Percentiles rank a stretch among this genome's conserved stretches.
Conservation (phyloP, 2,888 invertebrate species). For the Mycalesis mineus region DNA sequence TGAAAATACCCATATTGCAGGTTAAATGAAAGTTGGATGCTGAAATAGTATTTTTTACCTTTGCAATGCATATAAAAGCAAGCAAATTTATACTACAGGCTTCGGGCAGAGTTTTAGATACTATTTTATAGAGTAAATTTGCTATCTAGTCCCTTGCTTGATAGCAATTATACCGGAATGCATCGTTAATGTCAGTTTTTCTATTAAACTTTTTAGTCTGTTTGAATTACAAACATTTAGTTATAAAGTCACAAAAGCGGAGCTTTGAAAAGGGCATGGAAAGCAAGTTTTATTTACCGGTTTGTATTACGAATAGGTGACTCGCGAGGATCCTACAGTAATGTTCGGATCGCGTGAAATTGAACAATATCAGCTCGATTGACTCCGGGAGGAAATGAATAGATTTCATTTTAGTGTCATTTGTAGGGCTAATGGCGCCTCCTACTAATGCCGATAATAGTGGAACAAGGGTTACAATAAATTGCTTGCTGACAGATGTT, state of each 20-base stretch:
- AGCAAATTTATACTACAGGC: no score
- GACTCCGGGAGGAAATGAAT: constrained; percentile 76
- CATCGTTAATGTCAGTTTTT: no score
- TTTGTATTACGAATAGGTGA: constrained; percentile 30
- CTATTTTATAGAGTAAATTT: no score
- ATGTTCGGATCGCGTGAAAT: constrained; percentile 74
- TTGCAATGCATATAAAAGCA: no score
- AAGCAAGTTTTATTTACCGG: constrained; percentile 25
- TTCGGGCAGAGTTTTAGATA: no score
- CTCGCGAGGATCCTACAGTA: constrained; percentile 45
- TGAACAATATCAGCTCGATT: constrained; percentile 70
- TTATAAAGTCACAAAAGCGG: neutral
- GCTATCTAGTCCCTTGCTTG: no score
- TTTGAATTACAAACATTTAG: constrained; percentile 3
- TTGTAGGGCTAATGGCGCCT: constrained; percentile 74
- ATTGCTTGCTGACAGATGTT: constrained; percentile 51
- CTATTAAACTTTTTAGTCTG: no score
- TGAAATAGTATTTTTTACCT: no score
- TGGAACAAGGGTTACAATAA: constrained; percentile 39
- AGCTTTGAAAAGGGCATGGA: constrained; percentile 18
- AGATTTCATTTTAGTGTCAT: constrained; percentile 78
- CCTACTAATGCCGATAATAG: constrained; percentile 57
- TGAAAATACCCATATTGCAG: no score
- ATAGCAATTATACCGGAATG: no score
- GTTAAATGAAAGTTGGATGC: no score